Conservation (phyloP, 2,888 invertebrate genomes). For the Noctuana brunneofusca region DNA sequence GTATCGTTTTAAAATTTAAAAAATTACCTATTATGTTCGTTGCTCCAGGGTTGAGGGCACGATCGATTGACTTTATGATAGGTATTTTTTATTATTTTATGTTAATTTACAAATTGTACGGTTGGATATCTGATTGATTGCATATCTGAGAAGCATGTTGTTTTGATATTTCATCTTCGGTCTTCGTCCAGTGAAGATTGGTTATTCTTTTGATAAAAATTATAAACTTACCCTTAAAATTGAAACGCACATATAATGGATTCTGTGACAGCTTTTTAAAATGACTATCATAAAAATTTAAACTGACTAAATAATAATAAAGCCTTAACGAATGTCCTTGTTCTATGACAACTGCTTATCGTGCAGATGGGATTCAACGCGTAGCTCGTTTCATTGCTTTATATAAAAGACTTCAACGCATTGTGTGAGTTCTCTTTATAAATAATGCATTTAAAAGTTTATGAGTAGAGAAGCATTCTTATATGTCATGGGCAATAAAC, state of each 20-base stretch:
- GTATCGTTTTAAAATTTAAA: conserved; percentile 57
- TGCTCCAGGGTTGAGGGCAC: conserved; percentile 69
- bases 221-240: too few species aligned
- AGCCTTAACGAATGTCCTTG: conserved; percentile 28
- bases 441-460: conserved; percentile 25
- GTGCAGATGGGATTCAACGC: conserved; percentile 14
- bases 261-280: not conserved
- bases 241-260: too few species aligned
- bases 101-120: conserved; percentile 70
- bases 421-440: conserved; percentile 24
- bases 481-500: conserved; percentile 18
- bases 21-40: conserved; percentile 64
- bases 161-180: not conserved
- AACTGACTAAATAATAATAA: conserved; percentile 21
- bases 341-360: conserved; percentile 25
- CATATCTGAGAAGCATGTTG: conserved; percentile 25
- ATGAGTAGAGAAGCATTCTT: conserved; percentile 20
- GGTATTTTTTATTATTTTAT: conserved; percentile 73
- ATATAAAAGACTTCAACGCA: conserved; percentile 33
- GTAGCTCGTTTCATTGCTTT: conserved; percentile 24
- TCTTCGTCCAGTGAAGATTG: not conserved
- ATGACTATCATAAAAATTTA: not conserved
- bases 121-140: conserved; percentile 48
- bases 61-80: conserved; percentile 70
- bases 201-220: not conserved